Evolutionary conservation across 2,888 invertebrate species (phyloP).

Genomic region (Acleris emargana): DNA sequence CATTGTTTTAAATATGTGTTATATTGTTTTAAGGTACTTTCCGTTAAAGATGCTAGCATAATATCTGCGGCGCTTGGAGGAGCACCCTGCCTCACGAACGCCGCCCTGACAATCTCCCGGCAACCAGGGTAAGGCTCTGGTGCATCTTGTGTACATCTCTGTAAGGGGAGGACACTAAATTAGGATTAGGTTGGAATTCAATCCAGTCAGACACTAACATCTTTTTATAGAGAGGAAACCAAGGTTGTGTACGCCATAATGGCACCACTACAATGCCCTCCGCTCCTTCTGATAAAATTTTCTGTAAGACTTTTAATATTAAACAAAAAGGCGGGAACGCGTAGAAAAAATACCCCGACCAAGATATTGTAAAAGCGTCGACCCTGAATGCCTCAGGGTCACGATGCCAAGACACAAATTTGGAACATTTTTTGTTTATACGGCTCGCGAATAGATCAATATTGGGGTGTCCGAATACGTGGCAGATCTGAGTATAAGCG

Average conservation of each 20-base stretch:
- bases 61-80: too few species aligned
- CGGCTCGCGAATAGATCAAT: neutral
- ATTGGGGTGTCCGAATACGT: neutral
- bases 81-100: neutral
- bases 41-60: too few species aligned
- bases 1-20: too few species aligned
- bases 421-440: too few species aligned
- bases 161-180: slow-evolving; percentile 2
- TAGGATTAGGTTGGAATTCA: neutral
- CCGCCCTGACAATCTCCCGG: slow-evolving; percentile 6
- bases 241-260: too few species aligned
- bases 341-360: slow-evolving; percentile 2
- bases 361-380: slow-evolving; percentile 7
- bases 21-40: too few species aligned
- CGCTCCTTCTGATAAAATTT: neutral
- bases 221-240: too few species aligned
- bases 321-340: slow-evolving; percentile 4
- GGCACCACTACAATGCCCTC: too few species aligned
- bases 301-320: slow-evolving; percentile 1
- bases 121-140: neutral
- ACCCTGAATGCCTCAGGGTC: slow-evolving; percentile 1
- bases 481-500: too few species aligned
- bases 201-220: too few species aligned
- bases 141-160: neutral
- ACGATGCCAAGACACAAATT: neutral